Evolutionary conservation across 2,888 invertebrate species (phyloP).

Genomic region (Netelia melanura): DNA sequence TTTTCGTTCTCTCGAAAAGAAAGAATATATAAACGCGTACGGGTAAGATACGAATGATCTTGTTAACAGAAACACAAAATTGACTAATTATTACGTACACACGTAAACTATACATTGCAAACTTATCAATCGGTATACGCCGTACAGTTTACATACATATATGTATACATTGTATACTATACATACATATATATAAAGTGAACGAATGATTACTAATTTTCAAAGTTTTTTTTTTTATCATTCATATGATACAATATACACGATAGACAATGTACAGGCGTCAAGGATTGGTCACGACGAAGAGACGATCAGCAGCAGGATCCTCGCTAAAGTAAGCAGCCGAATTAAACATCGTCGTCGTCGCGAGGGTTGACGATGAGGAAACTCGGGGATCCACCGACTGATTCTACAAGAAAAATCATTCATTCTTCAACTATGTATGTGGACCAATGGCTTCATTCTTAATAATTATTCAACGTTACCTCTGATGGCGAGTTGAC

Average conservation of each 20-base stretch:
- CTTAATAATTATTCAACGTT: not conserved
- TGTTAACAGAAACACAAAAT: slow-evolving; percentile 51
- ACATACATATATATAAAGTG: slow-evolving; percentile 57
- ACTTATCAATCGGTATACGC: slow-evolving; percentile 48
- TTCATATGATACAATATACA: slow-evolving; percentile 83
- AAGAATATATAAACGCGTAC: slow-evolving; percentile 19
- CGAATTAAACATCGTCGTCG: slow-evolving; percentile 81
- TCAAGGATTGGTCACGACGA: slow-evolving; percentile 83
- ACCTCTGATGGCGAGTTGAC: slow-evolving; percentile 56
- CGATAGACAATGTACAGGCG: slow-evolving; percentile 81
- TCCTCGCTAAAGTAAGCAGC: slow-evolving; percentile 83
- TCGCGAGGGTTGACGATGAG: slow-evolving; percentile 64
- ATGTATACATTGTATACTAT: slow-evolving; percentile 33
- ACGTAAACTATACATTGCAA: slow-evolving; percentile 56
- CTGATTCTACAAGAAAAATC: slow-evolving; percentile 66
- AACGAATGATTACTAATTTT: slow-evolving; percentile 69
- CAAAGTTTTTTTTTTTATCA: slow-evolving; percentile 55
- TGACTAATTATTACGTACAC: slow-evolving; percentile 54
- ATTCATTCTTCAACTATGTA: not conserved
- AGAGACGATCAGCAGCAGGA: slow-evolving; percentile 82
- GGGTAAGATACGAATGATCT: slow-evolving; percentile 31
- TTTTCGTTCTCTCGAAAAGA: slow-evolving; percentile 9
- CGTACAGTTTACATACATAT: slow-evolving; percentile 16
- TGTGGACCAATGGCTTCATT: not conserved
- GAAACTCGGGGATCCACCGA: slow-evolving; percentile 33